Evolutionary conservation across 2,797 vertebrate species (phyloP), one percentile per base, ranked within the genome.

Genomic region (Mionectes olivaceus): DNA sequence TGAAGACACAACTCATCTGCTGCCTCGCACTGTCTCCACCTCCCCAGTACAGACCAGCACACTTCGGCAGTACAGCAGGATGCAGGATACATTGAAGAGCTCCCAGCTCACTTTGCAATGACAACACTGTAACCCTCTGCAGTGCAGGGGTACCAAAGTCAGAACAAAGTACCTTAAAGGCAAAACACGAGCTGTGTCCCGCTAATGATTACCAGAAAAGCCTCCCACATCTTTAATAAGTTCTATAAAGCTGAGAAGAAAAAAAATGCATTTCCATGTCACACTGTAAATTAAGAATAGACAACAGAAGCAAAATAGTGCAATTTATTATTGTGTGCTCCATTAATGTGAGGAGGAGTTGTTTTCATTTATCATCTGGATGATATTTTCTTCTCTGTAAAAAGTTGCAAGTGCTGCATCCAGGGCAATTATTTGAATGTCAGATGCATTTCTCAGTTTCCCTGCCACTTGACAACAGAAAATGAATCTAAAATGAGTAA

Each of bases 341-440:
- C 47, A 79, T 61, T 94, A 75, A 67, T 32, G 28, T 39, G 50
- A 96, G 46, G 15, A 85, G 55, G 35, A 35, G 11, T 18, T 80
- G 76, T 1, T 94, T 94, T 81, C 83, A 81, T 64, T 83, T 46
- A 88, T 97, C 93, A 95, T 96, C 95, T 95, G 90, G 87, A 87
- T 89, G 71, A 39, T 7, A 94, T 95, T 96, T 97, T 89, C 76
- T 84, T 92, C 75, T 87, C 78, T 53, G 68, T 87, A 87, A 92
- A 39, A 73, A 60, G 64, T 49, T 91, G 43, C 67, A 76, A 88
- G n/a, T 8, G 0, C 52, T 8, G 5, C 68, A 80, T 78, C 24
- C 52, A 83, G 64, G 64, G 35, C 74, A 91, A 94, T 94, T 91
- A 87, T 63, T 52, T 77, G 84, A 90, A 32, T 74, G 65, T 11